Percentiles rank a stretch among this genome's conserved stretches.
phyloP scores from a whole-genome alignment of 2,113 vertebrate species.

The Nothobranchius kuhntae region DNA sequence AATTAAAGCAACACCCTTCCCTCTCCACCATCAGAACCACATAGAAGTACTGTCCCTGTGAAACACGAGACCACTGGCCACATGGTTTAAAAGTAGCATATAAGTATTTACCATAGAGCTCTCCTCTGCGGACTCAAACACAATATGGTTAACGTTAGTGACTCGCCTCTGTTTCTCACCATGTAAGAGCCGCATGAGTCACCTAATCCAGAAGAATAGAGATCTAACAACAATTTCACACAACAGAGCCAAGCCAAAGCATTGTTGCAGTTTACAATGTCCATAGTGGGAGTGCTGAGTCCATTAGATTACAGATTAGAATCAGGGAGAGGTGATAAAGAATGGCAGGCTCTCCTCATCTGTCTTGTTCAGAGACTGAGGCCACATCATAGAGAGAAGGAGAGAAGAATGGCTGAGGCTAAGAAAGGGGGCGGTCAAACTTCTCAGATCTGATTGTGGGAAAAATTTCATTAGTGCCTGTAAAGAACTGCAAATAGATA shows the following conservation, averaged over 20 bases:
- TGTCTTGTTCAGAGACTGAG: constrained; percentile 37
- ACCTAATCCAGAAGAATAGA: constrained; percentile 32
- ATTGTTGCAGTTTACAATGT: constrained; percentile 24
- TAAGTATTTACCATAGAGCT: no score
- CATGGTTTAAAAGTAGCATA: no score
- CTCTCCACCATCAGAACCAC: no score
- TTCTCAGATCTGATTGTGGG: no score
- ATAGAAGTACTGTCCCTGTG: no score
- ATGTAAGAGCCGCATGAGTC: no score
- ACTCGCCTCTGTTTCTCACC: constrained; percentile 23
- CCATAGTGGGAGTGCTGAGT: constrained; percentile 36
- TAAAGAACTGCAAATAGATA: no score
- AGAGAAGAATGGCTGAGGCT: constrained; percentile 4
- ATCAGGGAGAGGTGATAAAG: constrained; percentile 45
- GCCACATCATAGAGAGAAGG: constrained; percentile 15
- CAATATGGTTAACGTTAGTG: constrained; percentile 20
- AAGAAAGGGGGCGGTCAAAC: background rate
- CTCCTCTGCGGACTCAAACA: constrained; percentile 2
- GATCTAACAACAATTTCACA: constrained; percentile 50
- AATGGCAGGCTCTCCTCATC: constrained; percentile 50
- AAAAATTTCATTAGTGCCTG: no score
- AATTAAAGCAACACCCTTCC: no score
- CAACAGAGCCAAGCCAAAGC: constrained; percentile 40
- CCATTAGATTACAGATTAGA: constrained; percentile 58
- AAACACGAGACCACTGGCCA: no score